These are phyloP conservation scores for Latrodectus elegans DNA, from an alignment of 2,888 invertebrate genomes.

Conservation along the genomic window DNA sequence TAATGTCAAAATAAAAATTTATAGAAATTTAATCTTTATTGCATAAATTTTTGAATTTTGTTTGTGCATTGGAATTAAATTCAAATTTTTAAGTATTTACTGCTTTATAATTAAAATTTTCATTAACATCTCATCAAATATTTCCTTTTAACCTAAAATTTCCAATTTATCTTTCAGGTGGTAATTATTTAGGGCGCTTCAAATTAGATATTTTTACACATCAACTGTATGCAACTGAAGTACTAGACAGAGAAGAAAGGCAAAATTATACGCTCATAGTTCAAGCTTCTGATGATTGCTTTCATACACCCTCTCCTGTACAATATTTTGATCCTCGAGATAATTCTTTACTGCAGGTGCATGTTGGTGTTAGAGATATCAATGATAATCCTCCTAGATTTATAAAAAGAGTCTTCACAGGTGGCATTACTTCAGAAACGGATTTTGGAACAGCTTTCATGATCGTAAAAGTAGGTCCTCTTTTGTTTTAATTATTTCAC, in stretches of 20 bases:
- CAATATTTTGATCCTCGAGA: conserved; percentile 78
- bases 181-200: conserved; percentile 85
- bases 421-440: conserved; percentile 94
- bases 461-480: conserved; percentile 82
- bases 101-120: no score
- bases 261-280: conserved; percentile 83
- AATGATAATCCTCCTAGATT: conserved; percentile 95
- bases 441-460: conserved; percentile 92
- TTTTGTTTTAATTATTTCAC: no score
- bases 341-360: conserved; percentile 77
- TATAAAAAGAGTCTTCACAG: conserved; percentile 86
- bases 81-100: no score
- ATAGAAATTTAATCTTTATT: no score
- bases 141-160: no score
- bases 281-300: conserved; percentile 89
- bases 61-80: no score
- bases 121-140: no score
- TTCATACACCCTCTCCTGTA: conserved; percentile 79
- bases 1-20: no score
- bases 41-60: no score
- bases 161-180: conserved; percentile 75
- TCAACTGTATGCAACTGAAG: conserved; percentile 79
- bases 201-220: conserved; percentile 84
- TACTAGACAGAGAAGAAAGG: conserved; percentile 84
- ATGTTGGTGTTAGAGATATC: conserved; percentile 82